phyloP scores from a whole-genome alignment of 2,888 invertebrate species.

The Noctua fimbriata region DNA sequence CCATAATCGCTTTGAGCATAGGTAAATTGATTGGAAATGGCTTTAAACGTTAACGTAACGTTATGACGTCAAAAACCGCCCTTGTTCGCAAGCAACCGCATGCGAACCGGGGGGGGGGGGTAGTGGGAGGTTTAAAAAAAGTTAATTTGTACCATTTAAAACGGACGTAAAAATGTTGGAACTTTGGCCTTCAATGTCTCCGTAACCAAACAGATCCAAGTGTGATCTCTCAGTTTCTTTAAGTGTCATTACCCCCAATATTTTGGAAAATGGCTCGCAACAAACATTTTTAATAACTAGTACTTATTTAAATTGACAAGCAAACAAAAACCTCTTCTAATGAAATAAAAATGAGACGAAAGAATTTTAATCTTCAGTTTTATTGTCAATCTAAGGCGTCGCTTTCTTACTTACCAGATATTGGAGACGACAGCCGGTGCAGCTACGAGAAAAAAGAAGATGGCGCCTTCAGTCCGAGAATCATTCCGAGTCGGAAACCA shows the following conservation, averaged over 20 bases:
- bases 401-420: not conserved
- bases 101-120: too few relatives aligned
- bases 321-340: not conserved
- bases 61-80: not conserved
- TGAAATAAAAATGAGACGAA: not conserved
- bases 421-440: not conserved
- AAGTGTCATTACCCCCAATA: not conserved
- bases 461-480: not conserved
- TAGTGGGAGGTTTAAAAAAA: not conserved
- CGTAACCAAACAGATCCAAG: not conserved
- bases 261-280: not conserved
- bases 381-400: not conserved
- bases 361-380: not conserved
- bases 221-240: not conserved
- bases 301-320: not conserved
- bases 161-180: not conserved
- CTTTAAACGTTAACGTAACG: not conserved
- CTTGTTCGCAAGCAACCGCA: not conserved
- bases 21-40: not conserved
- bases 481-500: conserved; percentile 4
- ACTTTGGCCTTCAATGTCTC: not conserved
- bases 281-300: not conserved
- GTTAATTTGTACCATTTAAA: not conserved
- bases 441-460: not conserved
- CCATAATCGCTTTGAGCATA: not conserved